phyloP scores from a whole-genome alignment of 2,113 vertebrate genomes.

The Aegithalos caudatus region DNA sequence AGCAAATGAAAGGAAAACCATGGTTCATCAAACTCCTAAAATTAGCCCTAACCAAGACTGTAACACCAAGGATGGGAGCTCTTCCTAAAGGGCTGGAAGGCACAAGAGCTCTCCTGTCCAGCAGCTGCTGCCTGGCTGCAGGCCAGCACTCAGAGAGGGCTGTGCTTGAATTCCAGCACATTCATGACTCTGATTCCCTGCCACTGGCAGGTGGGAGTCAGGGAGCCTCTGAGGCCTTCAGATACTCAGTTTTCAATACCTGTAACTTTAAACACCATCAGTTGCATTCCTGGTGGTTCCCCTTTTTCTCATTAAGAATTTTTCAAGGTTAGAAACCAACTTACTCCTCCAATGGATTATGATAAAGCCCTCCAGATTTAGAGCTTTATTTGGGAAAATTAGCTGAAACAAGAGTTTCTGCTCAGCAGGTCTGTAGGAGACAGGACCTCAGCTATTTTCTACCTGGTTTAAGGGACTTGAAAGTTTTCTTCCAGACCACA shows the following conservation, averaged over 20 bases:
- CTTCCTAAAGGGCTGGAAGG: background rate
- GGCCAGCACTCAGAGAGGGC: accelerated
- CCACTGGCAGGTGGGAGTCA: background rate
- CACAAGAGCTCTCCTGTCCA: background rate
- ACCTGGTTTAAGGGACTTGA: background rate
- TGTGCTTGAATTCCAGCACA: background rate
- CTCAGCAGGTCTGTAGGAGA: background rate
- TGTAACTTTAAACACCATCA: background rate
- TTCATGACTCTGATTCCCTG: background rate
- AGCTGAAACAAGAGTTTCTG: background rate
- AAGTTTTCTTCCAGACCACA: background rate
- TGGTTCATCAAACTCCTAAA: constrained; percentile 37
- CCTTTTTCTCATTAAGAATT: background rate
- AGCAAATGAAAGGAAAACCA: constrained; percentile 46
- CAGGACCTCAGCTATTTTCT: background rate
- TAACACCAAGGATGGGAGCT: background rate
- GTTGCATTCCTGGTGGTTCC: background rate
- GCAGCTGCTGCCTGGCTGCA: background rate
- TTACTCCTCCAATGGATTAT: background rate
- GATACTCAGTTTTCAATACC: background rate
- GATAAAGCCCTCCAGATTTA: background rate
- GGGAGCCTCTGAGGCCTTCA: background rate
- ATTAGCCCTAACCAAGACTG: background rate
- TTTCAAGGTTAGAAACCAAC: background rate
- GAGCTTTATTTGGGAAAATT: background rate